Base-by-base conservation (phyloP, 35 echinoderm and acorn worm genomes). In the Heliocidaris tuberculata region DNA sequence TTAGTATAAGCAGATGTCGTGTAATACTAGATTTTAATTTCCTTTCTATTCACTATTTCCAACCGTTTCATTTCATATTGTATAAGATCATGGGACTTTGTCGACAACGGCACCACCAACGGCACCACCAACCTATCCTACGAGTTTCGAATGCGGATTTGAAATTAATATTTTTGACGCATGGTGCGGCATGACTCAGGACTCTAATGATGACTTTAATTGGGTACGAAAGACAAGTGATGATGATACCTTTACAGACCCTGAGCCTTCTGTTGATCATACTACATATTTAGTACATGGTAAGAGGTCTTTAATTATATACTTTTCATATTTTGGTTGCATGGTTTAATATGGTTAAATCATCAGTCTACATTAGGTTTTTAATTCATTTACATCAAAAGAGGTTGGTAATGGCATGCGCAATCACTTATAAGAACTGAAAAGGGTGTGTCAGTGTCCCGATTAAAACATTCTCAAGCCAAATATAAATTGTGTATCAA, bases 151-250 rank as follows among this genome's bases (percentile, higher is more conserved):
- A 9, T 86, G 85, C 21, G 31, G n/a, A 86, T 86, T 30, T 32
- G 21, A 86, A 24, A 86, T 86, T 21, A 86, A 7, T 8, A 29
- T 86, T 21, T 29, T 29, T 32, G n/a, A 86, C 31, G 21, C 85
- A 86, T 32, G 27, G 85, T 86, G 85, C 0, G 13, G 31, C 85
- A 86, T 86, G 85, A 86, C 85, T 17, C 85, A 86, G 9, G 85
- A 86, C 0, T 30, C 85, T 30, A 30, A 11, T 29, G 87, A 89
- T 48, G 16, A 89, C 47, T 47, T 47, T 19, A 30, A 89, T 47
- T 89, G 87, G 87, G 5, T 89, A 0, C 31, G 87, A 7, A 89
- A 89, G 87, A 89, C 87, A 9, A 89, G 87, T 48, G 87, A 89
- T 48, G 87, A 89, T 27, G 19, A 19, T 15, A 6, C 7, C 32